A percentile compares a stretch with the other conserved stretches of the same genome.
Conservation (phyloP, 2,888 invertebrate genomes). For the Luperina testacea region DNA sequence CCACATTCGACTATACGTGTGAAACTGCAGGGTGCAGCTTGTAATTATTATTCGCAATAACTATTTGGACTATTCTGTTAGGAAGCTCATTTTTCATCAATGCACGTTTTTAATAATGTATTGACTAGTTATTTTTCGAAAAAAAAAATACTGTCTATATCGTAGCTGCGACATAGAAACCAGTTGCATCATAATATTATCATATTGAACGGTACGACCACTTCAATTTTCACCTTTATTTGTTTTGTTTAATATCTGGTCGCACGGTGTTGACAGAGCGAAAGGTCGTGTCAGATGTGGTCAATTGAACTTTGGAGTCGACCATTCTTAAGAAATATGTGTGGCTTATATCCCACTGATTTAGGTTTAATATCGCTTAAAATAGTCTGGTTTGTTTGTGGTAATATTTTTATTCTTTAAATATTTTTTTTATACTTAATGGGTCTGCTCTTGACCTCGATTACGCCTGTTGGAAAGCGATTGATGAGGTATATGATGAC, state of each 20-base stretch:
- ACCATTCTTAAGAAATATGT: neutral
- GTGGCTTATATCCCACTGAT: neutral
- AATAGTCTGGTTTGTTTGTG: neutral
- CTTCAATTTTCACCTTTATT: constrained; percentile 31
- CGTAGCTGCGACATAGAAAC: constrained; percentile 6
- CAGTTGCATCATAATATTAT: constrained; percentile 36
- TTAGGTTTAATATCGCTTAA: neutral
- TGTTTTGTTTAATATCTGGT: constrained; percentile 44
- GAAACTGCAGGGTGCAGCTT: too few relatives aligned
- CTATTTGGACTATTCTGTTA: neutral
- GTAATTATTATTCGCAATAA: neutral
- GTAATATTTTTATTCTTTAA: neutral
- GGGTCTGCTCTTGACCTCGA: neutral
- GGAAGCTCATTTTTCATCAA: neutral
- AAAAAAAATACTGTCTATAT: neutral
- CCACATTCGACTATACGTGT: too few relatives aligned
- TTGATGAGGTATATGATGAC: neutral
- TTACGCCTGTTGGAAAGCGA: neutral
- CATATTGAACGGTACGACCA: neutral
- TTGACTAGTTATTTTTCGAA: neutral
- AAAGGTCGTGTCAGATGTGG: constrained; percentile 38
- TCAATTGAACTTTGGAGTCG: constrained; percentile 26
- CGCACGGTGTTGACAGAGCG: constrained; percentile 27
- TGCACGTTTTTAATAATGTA: neutral
- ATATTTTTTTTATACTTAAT: neutral